A percentile compares a stretch with the other conserved stretches of the same genome.
phyloP scores from a whole-genome alignment of 2,797 vertebrate genomes.

The Otolemur crassicaudatus region DNA sequence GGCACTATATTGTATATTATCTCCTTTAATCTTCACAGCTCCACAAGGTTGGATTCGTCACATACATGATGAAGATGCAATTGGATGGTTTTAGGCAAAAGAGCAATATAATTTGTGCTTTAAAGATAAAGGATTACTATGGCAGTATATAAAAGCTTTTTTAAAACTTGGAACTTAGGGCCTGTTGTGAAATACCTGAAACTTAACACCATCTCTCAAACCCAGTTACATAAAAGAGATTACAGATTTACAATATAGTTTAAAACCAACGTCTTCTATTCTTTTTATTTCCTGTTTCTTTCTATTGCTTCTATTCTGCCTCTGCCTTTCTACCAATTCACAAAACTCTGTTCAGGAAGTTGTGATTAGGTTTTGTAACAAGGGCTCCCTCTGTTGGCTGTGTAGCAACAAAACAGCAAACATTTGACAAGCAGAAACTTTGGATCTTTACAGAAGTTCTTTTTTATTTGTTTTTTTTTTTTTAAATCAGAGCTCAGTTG shows the following conservation, averaged over 20 bases:
- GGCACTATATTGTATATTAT: neutral
- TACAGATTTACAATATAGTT: neutral
- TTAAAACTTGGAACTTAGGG: neutral
- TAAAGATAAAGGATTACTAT: conserved; percentile 17
- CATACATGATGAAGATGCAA: neutral
- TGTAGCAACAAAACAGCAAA: conserved; percentile 51
- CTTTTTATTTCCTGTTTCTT: neutral
- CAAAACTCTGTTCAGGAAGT: neutral
- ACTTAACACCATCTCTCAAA: conserved; percentile 8
- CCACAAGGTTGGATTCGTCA: neutral
- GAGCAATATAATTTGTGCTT: neutral
- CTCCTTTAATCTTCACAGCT: conserved; percentile 29
- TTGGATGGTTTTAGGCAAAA: neutral
- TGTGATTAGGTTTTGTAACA: conserved; percentile 45
- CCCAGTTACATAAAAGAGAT: conserved; percentile 34
- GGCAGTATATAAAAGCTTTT: neutral
- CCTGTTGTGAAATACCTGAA: conserved; percentile 35
- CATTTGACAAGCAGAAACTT: conserved; percentile 19
- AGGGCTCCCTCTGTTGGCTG: conserved; percentile 73
- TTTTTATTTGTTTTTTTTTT: neutral
- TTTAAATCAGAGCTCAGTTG: neutral
- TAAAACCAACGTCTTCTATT: conserved; percentile 40
- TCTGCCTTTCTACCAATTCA: neutral
- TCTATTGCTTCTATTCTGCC: neutral
- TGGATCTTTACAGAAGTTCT: neutral